Base-by-base conservation (phyloP, 2,888 invertebrate species). In the Agriopis aurantiaria region DNA sequence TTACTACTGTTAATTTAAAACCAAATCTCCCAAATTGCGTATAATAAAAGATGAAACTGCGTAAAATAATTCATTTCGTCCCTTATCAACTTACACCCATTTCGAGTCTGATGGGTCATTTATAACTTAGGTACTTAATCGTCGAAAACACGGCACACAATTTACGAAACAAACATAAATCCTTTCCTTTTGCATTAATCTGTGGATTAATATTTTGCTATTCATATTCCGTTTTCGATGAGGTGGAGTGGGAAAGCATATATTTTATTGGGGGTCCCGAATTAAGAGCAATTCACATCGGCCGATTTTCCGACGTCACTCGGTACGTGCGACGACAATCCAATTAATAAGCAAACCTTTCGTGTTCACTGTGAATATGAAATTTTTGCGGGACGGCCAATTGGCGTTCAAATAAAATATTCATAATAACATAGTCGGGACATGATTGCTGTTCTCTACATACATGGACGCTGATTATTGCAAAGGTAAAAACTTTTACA, bases 331-430 rank as follows among this genome's bases (percentile, higher is more conserved):
- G 81, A 86, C 87, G 88, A 90, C 87, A 91, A 91, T 91, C 89
- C 89, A 91, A 90, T 91, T 92, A 91, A 90, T 91, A 90, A 91
- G 88, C 89, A 91, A 90, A 90, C 89, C 90, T 91, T 90, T 89
- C 86, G 88, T 83, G 90, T 88, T 87, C 90, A 86, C 87, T 80
- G 87, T 88, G 91, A 91, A 92, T 92, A 90, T 88, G 84, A 91
- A 92, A 91, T 89, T 85, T 90, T 90, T 88, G 84, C 81, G 77
- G 84, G 83, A 77, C 82, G 85, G 81, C 84, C 86, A 88, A 89
- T 88, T 85, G 89, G 84, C 85, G 84, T 87, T 85, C 84, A 87
- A 87, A 90, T 91, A 90, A 91, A 91, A 91, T 91, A 91, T 91
- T 91, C 87, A 90, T 88, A 86, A 86, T 85, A 85, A 88, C 87